Evolutionary conservation across 2,113 vertebrate species (phyloP), one percentile per base, ranked within the genome.

Genomic region (Passer montanus): DNA sequence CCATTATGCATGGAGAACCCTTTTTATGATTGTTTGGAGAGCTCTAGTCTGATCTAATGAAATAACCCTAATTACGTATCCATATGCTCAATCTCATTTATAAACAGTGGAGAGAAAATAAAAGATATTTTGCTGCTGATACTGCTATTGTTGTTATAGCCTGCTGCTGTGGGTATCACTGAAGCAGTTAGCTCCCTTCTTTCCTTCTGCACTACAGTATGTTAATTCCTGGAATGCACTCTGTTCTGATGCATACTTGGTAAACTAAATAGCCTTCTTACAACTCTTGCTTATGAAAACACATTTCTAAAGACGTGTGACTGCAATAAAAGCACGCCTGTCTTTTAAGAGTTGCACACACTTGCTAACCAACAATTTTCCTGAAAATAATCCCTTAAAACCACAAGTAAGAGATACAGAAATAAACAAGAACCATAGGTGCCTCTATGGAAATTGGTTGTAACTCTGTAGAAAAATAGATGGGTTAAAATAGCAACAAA

Each of bases 21-120:
- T 95, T 96, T 94, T 94, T 56, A 60, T 94, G 95, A 89, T 85
- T 95, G 83, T 90, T 97, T 94, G 92, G 95, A 79, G 90, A 88
- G 77, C 90, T 94, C 75, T 95, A 66, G 81, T 95, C 88, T 90
- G 91, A 95, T 97, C 94, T 98, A 98, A 97, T 98, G 97, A 97
- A 97, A 97, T 97, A 97, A 95, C 90, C 88, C 94, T 98, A 98
- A 98, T 98, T 98, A 97, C 50, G 4, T 97, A 92, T 92, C 98
- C 98, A 98, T 98, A 98, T 98, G 97, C 91, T 98, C 78, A 9
- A 78, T 96, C 97, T 95, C 95, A 96, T 97, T 98, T 98, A 96
- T 97, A 97, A 98, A 97, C 43, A 89, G 60, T 86, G 79, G 84
- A 68, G 62, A 56, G 5, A 39, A 53, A 94, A 97, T 95, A 89